A percentile compares a stretch with the other conserved stretches of the same genome.
phyloP scores from a whole-genome alignment of 2,797 vertebrate genomes.

The Tragopan temminckii region DNA sequence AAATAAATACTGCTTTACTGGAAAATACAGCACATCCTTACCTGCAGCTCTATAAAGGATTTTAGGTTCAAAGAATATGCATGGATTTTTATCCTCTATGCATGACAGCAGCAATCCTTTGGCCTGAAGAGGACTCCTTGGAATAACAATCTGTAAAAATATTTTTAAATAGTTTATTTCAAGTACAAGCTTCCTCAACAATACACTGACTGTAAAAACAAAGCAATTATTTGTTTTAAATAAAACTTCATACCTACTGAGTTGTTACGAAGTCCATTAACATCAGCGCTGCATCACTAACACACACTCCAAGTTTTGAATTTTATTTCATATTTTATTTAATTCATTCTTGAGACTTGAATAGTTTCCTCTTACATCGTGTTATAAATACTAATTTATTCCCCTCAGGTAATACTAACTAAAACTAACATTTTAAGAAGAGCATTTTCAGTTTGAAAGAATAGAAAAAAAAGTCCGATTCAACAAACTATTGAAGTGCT shows the following conservation, averaged over 20 bases:
- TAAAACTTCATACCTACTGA: not conserved
- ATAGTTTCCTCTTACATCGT: not conserved
- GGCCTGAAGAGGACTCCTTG: constrained; percentile 94
- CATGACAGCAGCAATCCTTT: constrained; percentile 96
- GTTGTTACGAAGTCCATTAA: not conserved
- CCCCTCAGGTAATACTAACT: not conserved
- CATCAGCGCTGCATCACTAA: not conserved
- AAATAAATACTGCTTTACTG: not conserved
- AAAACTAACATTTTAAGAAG: not conserved
- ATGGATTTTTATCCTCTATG: constrained; percentile 95
- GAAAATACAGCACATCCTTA: constrained; percentile 71
- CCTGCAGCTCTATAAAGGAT: constrained; percentile 98
- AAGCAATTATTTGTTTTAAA: not conserved
- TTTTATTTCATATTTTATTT: not conserved
- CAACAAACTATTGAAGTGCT: not conserved
- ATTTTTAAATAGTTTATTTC: constrained; percentile 32
- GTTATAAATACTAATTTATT: not conserved
- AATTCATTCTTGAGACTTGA: not conserved
- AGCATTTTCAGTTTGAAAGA: not conserved
- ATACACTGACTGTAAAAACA: not conserved
- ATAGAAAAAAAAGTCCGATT: not conserved
- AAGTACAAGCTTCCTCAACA: not conserved
- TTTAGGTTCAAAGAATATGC: constrained; percentile 99
- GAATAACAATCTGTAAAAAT: constrained; percentile 90
- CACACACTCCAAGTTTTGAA: not conserved